Percentiles rank a stretch among this genome's conserved stretches.
phyloP scores from a whole-genome alignment of 2,888 invertebrate species.

The Neoaliturus tenellus region DNA sequence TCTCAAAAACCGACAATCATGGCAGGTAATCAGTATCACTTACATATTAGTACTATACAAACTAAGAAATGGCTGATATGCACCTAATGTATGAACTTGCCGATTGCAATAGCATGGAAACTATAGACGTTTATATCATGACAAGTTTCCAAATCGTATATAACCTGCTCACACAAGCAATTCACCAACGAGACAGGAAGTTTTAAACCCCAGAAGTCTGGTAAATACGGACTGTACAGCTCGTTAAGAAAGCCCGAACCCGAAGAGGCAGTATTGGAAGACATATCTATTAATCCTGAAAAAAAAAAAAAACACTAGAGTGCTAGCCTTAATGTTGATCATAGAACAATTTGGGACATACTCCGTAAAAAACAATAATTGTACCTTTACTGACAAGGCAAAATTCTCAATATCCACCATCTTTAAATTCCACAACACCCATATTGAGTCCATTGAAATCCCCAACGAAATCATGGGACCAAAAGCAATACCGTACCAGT shows the following conservation, averaged over 20 bases:
- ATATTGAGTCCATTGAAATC: not conserved
- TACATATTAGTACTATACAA: too few relatives aligned
- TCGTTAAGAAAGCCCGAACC: not conserved
- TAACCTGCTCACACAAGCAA: constrained; percentile 19
- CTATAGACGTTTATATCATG: too few relatives aligned
- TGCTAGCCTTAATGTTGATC: constrained; percentile 1
- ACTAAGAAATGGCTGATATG: too few relatives aligned
- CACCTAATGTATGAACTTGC: too few relatives aligned
- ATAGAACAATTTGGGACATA: constrained; percentile 18
- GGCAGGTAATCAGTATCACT: too few relatives aligned
- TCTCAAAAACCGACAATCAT: too few relatives aligned
- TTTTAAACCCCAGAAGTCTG: constrained; percentile 17
- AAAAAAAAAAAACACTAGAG: constrained; percentile 15
- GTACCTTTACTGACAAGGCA: too few relatives aligned
- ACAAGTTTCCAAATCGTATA: not conserved
- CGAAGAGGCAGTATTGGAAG: constrained; percentile 6
- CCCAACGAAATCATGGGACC: not conserved
- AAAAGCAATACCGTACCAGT: not conserved
- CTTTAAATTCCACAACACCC: too few relatives aligned
- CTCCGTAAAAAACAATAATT: not conserved
- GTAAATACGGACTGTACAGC: not conserved
- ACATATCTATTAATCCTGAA: not conserved
- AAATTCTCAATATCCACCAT: too few relatives aligned
- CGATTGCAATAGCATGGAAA: too few relatives aligned
- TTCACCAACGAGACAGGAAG: constrained; percentile 25